Evolutionary conservation across 1,140 invertebrate species (phyloP).

Genomic region (Epicauta chinensis): DNA sequence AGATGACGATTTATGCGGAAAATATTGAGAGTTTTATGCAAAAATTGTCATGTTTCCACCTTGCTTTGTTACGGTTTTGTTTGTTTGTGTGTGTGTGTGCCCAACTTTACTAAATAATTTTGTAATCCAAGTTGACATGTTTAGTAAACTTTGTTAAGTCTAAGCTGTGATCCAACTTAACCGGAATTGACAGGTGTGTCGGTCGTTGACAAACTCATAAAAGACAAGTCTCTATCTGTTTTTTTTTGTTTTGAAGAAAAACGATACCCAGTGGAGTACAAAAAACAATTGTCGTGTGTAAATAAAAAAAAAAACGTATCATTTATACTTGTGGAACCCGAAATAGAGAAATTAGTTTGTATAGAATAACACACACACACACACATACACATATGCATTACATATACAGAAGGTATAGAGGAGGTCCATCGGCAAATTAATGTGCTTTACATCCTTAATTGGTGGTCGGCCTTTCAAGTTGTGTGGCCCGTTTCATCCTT

Average conservation of each 20-base stretch:
- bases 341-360: too few species aligned
- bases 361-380: neutral
- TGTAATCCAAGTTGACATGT: slow-evolving; percentile 13
- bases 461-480: slow-evolving; percentile 41
- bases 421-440: slow-evolving; percentile 43
- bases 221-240: too few species aligned
- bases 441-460: slow-evolving; percentile 46
- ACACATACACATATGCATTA: neutral
- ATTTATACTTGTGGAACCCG: too few species aligned
- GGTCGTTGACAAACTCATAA: slow-evolving; percentile 2
- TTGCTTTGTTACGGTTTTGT: too few species aligned
- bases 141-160: slow-evolving; percentile 14
- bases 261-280: too few species aligned
- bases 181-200: slow-evolving; percentile 15
- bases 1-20: too few species aligned
- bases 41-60: too few species aligned
- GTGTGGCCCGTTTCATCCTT: slow-evolving; percentile 38
- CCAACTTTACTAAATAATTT: slow-evolving; percentile 9
- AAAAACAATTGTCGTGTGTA: too few species aligned
- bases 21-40: too few species aligned
- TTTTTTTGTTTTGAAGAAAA: too few species aligned
- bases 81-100: too few species aligned
- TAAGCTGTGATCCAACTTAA: slow-evolving; percentile 8
- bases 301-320: too few species aligned
- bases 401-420: slow-evolving; percentile 21